Conservation (phyloP, 2,888 invertebrate genomes). For the Drepana falcataria region DNA sequence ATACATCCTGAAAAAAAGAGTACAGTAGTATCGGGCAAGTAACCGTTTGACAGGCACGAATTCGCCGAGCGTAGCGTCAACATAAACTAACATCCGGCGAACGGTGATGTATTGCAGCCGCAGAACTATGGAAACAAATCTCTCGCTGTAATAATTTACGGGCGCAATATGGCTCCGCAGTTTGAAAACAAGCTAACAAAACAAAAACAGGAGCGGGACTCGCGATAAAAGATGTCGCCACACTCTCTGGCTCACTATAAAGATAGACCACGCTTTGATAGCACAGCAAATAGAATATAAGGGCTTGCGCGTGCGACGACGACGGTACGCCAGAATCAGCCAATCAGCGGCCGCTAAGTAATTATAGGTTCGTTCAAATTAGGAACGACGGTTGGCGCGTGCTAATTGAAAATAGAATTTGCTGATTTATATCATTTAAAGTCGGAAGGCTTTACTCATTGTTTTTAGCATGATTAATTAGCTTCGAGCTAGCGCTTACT, state of each 20-base stretch:
- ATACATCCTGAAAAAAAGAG: conserved; percentile 33
- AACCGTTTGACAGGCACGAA: conserved; percentile 52
- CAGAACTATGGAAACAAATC: conserved; percentile 76
- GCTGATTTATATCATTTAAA: conserved; percentile 53
- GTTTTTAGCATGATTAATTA: conserved; percentile 41
- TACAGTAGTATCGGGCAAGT: conserved; percentile 32
- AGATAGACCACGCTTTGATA: conserved; percentile 62
- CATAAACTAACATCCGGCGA: conserved; percentile 73
- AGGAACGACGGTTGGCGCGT: conserved; percentile 60
- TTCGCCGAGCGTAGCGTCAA: conserved; percentile 63
- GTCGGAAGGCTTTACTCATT: conserved; percentile 49
- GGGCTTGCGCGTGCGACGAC: conserved; percentile 39
- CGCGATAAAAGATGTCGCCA: conserved; percentile 72
- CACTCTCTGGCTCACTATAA: conserved; percentile 57
- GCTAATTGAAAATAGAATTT: conserved; percentile 69
- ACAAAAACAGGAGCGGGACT: conserved; percentile 62
- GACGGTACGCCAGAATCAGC: conserved; percentile 24
- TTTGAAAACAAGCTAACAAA: conserved; percentile 65
- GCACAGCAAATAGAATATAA: conserved; percentile 43
- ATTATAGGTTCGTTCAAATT: conserved; percentile 73
- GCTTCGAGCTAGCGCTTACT: conserved; percentile 19
- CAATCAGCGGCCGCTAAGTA: conserved; percentile 60
- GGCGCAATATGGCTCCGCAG: conserved; percentile 66
- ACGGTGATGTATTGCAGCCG: conserved; percentile 72
- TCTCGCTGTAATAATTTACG: conserved; percentile 71